Percentiles rank a stretch among this genome's conserved stretches.
phyloP scores from a whole-genome alignment of 2,113 vertebrate species.

The Poeciliopsis prolifica region DNA sequence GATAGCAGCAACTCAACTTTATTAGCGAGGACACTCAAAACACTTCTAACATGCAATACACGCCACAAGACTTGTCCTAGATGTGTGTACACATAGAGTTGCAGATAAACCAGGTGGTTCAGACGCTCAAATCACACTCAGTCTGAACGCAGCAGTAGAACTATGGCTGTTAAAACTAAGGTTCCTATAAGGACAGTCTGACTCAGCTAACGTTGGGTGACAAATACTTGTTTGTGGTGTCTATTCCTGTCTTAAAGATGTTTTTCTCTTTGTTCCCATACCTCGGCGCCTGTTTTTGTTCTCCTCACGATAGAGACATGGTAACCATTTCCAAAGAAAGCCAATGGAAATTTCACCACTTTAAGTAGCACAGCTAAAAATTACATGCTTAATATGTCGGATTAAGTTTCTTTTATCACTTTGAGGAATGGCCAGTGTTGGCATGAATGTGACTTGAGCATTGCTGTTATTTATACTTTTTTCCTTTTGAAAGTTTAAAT shows the following conservation, averaged over 20 bases:
- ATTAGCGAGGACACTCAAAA: no score
- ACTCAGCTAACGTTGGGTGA: background rate
- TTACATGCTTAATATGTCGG: slow-evolving; percentile 75
- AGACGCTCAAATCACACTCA: no score
- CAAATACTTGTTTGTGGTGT: background rate
- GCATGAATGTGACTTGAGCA: slow-evolving; percentile 51
- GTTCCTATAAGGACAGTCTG: background rate
- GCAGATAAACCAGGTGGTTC: no score
- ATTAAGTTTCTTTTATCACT: slow-evolving; percentile 75
- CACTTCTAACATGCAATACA: no score
- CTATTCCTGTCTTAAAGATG: background rate
- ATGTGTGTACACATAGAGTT: no score
- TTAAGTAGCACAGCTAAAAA: slow-evolving; percentile 79
- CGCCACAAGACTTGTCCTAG: no score
- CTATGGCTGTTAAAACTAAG: background rate
- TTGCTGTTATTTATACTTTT: slow-evolving; percentile 46
- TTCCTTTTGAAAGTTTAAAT: slow-evolving; percentile 11
- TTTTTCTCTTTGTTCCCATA: slow-evolving; percentile 18
- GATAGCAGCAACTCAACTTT: no score
- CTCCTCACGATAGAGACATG: slow-evolving; percentile 64
- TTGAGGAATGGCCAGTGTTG: slow-evolving; percentile 57
- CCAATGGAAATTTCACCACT: slow-evolving; percentile 69
- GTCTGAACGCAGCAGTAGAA: no score
- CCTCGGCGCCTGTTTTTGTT: slow-evolving; percentile 5
- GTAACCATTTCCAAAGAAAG: slow-evolving; percentile 66